Percentiles rank a stretch among this genome's conserved stretches.
phyloP scores from a whole-genome alignment of 2,113 vertebrate species.

The Probosciger aterrimus region DNA sequence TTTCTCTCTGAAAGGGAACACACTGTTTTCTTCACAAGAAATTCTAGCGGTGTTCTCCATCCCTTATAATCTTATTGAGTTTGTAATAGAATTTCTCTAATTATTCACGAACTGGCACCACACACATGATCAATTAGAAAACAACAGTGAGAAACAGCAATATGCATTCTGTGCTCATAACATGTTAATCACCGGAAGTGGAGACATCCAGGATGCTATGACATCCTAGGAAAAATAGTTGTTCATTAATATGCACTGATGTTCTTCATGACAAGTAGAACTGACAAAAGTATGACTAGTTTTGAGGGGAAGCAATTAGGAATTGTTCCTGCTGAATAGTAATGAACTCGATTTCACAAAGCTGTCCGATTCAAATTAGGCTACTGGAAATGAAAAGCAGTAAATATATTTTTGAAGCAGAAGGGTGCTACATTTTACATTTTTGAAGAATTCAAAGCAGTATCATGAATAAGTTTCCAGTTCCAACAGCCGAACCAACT shows the following conservation, averaged over 20 bases:
- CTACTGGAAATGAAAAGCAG: not conserved
- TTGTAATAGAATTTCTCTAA: not conserved
- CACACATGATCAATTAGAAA: not conserved
- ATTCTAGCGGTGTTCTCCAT: not conserved
- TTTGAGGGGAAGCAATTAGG: constrained; percentile 19
- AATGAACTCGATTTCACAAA: not conserved
- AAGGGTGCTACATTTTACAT: not conserved
- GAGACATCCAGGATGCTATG: not conserved
- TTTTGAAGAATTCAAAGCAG: not conserved
- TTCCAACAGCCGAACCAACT: not conserved
- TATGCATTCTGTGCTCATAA: not conserved
- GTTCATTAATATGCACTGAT: not conserved
- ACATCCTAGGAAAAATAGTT: not conserved
- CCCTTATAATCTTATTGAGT: not conserved
- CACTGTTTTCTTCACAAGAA: not conserved
- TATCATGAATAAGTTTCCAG: not conserved
- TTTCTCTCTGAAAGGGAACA: not conserved
- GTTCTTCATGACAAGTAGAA: not conserved
- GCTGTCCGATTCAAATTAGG: not conserved
- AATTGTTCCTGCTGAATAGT: not conserved
- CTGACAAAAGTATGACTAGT: constrained; percentile 11
- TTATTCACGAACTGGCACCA: not conserved
- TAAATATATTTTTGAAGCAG: not conserved
- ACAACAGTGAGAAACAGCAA: not conserved
- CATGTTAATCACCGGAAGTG: not conserved